These are phyloP conservation scores for Takifugu bimaculatus DNA, from an alignment of 2,113 vertebrate genomes.

Conservation along the genomic window DNA sequence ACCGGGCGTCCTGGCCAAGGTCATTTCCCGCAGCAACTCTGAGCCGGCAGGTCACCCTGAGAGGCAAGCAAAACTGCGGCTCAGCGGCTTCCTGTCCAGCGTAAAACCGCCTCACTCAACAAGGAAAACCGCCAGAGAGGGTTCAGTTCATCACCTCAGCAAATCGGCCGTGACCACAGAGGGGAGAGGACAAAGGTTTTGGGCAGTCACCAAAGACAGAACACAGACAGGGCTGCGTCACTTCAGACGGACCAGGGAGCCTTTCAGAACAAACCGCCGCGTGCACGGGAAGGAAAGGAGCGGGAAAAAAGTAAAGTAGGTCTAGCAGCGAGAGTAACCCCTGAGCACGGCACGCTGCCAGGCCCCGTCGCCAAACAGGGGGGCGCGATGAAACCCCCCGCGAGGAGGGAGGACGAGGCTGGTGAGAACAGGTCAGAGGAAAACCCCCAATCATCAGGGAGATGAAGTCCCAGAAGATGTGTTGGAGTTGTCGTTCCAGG, in stretches of 20 bases:
- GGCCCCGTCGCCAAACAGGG: conserved; percentile 42
- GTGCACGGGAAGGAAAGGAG: conserved; percentile 6
- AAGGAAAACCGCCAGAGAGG: conserved; percentile 71
- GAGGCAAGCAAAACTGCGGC: conserved; percentile 2
- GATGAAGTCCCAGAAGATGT: conserved; percentile 63
- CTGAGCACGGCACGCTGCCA: conserved; percentile 1
- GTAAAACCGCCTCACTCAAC: conserved; percentile 76
- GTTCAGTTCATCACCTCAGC: conserved; percentile 7
- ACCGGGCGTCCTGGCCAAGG: conserved; percentile 21
- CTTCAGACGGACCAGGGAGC: neutral
- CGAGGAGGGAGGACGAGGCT: neutral
- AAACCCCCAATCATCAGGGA: neutral
- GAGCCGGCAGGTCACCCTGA: conserved; percentile 53
- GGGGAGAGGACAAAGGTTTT: conserved; percentile 61
- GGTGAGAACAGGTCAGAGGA: conserved; percentile 7
- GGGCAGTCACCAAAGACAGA: conserved; percentile 68
- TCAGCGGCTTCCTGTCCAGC: conserved; percentile 67
- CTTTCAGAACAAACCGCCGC: conserved; percentile 7
- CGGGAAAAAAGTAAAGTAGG: conserved; percentile 8
- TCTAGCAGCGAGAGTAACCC: neutral
- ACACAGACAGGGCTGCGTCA: conserved; percentile 10
- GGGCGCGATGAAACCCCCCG: neutral
- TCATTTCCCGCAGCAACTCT: conserved; percentile 37
- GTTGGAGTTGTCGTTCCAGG: conserved; percentile 84
- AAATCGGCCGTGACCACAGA: conserved; percentile 41